Conservation (phyloP, 1,140 invertebrate species). For the Eumaeus atala region DNA sequence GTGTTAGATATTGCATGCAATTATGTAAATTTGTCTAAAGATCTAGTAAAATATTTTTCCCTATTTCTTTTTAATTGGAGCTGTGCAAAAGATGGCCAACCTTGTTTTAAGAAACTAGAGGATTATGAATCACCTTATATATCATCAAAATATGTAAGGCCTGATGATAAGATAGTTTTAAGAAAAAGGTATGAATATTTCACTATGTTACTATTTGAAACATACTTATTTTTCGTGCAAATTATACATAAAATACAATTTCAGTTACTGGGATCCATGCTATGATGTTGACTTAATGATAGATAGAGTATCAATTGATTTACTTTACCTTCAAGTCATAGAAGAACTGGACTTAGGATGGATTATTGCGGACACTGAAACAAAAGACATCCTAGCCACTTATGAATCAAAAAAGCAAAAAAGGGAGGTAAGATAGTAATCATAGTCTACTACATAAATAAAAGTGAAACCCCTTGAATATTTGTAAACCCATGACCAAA, state of each 20-base stretch:
- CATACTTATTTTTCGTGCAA: not conserved
- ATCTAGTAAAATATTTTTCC: conserved; percentile 90
- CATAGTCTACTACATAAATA: not conserved
- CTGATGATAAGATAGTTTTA: conserved; percentile 82
- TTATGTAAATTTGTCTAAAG: conserved; percentile 83
- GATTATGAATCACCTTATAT: conserved; percentile 98
- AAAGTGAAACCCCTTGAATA: too few species aligned
- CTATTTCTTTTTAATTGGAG: conserved; percentile 89
- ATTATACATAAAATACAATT: conserved; percentile 35
- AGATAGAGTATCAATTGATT: conserved; percentile 87
- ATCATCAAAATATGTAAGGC: conserved; percentile 81
- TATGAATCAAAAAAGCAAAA: conserved; percentile 86
- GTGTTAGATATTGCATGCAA: conserved; percentile 87
- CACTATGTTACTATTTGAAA: too few species aligned
- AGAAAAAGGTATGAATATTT: conserved; percentile 78
- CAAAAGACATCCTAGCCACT: conserved; percentile 79
- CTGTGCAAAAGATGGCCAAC: conserved; percentile 79
- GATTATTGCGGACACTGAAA: conserved; percentile 84
- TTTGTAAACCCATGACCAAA: too few species aligned
- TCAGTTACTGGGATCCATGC: conserved; percentile 90
- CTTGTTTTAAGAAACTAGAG: conserved; percentile 90
- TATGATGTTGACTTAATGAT: conserved; percentile 88
- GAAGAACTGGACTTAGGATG: conserved; percentile 90
- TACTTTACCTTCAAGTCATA: conserved; percentile 91
- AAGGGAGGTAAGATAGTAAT: conserved; percentile 78